Evolutionary conservation across 2,797 vertebrate genomes (phyloP).

Genomic region (Pipistrellus pipistrellus): DNA sequence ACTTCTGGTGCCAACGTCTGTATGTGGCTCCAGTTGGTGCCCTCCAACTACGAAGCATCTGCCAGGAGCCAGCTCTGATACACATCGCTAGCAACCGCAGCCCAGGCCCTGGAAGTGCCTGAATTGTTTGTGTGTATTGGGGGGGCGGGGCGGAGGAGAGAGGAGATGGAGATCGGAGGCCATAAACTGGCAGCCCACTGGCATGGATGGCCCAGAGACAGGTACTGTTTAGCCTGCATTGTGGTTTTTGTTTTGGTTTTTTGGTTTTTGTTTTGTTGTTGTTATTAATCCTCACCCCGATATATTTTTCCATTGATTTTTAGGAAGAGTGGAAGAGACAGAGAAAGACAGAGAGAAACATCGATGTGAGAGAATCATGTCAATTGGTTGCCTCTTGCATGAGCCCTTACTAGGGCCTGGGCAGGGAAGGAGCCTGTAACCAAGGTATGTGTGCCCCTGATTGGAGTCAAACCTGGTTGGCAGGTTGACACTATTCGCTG

Average conservation of each 20-base stretch:
- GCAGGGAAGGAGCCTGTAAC: no score
- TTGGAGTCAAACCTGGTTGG: no score
- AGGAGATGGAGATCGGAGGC: conserved; percentile 49
- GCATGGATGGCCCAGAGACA: neutral
- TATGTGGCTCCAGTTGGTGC: conserved; percentile 58
- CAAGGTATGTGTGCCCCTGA: no score
- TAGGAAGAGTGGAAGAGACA: no score
- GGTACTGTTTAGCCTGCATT: neutral
- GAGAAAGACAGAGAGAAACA: no score
- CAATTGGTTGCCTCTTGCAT: no score
- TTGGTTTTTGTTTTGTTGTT: no score
- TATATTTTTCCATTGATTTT: no score
- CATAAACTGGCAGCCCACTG: neutral
- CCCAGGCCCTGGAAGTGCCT: conserved; percentile 9
- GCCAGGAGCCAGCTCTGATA: conserved; percentile 56
- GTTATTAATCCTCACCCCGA: no score
- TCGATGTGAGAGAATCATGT: no score
- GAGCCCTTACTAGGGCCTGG: no score
- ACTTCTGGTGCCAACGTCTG: conserved; percentile 53
- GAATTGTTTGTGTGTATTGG: neutral
- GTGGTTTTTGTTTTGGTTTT: neutral
- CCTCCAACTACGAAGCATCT: conserved; percentile 55
- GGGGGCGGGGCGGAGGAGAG: neutral
- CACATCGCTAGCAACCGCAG: conserved; percentile 24
- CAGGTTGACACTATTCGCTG: no score